Evolutionary conservation across 1,140 invertebrate species (phyloP).

Genomic region (Leptestheria dahalacensis): DNA sequence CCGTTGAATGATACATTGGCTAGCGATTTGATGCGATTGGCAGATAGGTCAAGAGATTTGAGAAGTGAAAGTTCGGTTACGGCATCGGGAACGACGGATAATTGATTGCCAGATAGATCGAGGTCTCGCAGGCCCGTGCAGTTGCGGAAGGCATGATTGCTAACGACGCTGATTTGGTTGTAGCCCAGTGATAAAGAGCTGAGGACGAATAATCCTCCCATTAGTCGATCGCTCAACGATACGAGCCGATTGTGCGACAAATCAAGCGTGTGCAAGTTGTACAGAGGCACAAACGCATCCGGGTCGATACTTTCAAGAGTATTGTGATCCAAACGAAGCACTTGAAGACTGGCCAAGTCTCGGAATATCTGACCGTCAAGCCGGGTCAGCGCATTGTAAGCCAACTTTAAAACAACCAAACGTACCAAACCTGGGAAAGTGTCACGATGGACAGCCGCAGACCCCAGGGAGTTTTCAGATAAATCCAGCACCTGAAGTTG

Average conservation of each 20-base stretch:
- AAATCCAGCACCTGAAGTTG: conserved; percentile 61
- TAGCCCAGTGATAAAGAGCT: conserved; percentile 55
- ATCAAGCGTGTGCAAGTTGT: conserved; percentile 57
- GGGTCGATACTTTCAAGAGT: conserved; percentile 51
- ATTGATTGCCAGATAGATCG: conserved; percentile 64
- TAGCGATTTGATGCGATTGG: conserved; percentile 66
- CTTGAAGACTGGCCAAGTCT: conserved; percentile 56
- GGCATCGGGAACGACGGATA: conserved; percentile 61
- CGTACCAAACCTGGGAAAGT: conserved; percentile 55
- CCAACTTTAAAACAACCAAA: conserved; percentile 57
- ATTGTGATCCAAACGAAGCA: conserved; percentile 60
- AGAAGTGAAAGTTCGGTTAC: conserved; percentile 42
- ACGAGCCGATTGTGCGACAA: conserved; percentile 54
- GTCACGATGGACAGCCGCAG: conserved; percentile 57
- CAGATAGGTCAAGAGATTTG: conserved; percentile 57
- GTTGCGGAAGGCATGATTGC: conserved; percentile 58
- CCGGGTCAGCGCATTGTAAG: conserved; percentile 49
- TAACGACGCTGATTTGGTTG: conserved; percentile 50
- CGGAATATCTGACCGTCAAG: conserved; percentile 56
- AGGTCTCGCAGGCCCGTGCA: conserved; percentile 66
- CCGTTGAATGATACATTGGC: conserved; percentile 67
- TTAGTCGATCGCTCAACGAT: conserved; percentile 48
- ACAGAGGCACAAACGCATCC: conserved; percentile 52
- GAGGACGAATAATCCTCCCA: conserved; percentile 52
- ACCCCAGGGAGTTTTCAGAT: conserved; percentile 57